phyloP scores from a whole-genome alignment of 1,140 invertebrate species.

The Drosophila trapezifrons region DNA sequence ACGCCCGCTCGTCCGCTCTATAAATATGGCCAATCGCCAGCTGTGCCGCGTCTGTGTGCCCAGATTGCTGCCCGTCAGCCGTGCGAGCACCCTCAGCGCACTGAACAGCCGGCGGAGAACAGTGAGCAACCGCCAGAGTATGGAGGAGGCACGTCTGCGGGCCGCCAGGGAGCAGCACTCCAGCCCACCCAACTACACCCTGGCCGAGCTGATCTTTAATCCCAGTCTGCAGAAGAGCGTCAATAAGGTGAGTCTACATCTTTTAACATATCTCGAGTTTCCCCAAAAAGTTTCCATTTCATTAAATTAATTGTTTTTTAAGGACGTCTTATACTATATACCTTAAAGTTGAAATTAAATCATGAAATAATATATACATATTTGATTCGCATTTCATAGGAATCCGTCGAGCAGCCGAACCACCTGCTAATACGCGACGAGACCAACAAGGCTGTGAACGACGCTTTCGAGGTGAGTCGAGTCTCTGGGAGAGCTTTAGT shows the following conservation, averaged over 20 bases:
- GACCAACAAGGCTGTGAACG: constrained; percentile 8
- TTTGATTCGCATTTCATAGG: not conserved
- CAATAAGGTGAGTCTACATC: not conserved
- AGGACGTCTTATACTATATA: too few species aligned
- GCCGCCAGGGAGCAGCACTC: constrained; percentile 11
- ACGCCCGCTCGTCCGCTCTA: not conserved
- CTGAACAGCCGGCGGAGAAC: constrained; percentile 1
- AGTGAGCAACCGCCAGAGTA: constrained; percentile 19
- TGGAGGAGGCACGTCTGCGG: constrained; percentile 9
- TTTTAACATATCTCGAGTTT: too few species aligned
- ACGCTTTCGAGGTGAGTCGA: constrained; percentile 13
- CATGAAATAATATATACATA: not conserved
- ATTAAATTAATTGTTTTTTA: too few species aligned
- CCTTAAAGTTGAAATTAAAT: too few species aligned
- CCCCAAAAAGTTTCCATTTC: too few species aligned
- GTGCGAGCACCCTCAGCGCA: not conserved
- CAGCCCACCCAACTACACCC: constrained; percentile 1
- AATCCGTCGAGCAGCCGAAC: constrained; percentile 7
- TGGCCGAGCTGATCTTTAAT: constrained; percentile 9
- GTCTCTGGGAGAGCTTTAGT: not conserved
- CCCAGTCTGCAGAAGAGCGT: not conserved
- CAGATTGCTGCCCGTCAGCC: constrained; percentile 5
- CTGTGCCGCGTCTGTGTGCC: constrained; percentile 18
- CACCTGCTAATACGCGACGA: constrained; percentile 5
- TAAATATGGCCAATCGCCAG: constrained; percentile 11